phyloP scores from a whole-genome alignment of 35 echinoderm and acorn worm genomes.

The Diadema setosum region DNA sequence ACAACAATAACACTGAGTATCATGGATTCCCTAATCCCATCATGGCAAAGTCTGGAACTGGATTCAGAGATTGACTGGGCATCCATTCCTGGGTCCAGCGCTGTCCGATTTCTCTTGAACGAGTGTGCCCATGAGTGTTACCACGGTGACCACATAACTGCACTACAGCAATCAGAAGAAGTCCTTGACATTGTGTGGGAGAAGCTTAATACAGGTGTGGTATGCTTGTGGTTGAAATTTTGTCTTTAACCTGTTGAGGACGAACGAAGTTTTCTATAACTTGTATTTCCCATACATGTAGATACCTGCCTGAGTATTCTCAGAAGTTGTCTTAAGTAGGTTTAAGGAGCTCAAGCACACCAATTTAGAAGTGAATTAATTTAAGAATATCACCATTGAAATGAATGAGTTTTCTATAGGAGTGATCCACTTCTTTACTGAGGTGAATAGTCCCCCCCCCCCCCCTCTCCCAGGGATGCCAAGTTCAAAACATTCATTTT shows the following conservation, averaged over 20 bases:
- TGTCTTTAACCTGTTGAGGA: too few relatives aligned
- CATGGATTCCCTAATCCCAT: background rate
- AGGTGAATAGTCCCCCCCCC: too few relatives aligned
- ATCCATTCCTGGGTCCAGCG: background rate
- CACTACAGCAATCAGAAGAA: constrained; percentile 34
- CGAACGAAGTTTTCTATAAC: background rate
- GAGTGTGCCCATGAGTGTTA: constrained; percentile 22
- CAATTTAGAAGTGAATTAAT: too few relatives aligned
- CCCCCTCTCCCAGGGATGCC: too few relatives aligned
- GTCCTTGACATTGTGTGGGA: constrained; percentile 78
- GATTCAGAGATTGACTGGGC: background rate
- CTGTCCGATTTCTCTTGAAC: background rate
- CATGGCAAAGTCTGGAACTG: background rate
- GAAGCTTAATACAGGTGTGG: constrained; percentile 60
- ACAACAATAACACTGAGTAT: too few relatives aligned
- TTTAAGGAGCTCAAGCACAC: too few relatives aligned
- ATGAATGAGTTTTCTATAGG: too few relatives aligned
- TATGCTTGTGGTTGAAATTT: too few relatives aligned
- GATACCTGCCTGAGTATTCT: background rate
- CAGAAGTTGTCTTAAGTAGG: too few relatives aligned
- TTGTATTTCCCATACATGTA: background rate
- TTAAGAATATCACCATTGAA: too few relatives aligned
- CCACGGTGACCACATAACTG: background rate
- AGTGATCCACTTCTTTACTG: too few relatives aligned
- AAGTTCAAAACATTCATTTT: too few relatives aligned